A percentile compares a stretch with the other conserved stretches of the same genome.
Evolutionary conservation across 2,888 invertebrate species (phyloP).

Genomic region (Eupithecia centaureata): DNA sequence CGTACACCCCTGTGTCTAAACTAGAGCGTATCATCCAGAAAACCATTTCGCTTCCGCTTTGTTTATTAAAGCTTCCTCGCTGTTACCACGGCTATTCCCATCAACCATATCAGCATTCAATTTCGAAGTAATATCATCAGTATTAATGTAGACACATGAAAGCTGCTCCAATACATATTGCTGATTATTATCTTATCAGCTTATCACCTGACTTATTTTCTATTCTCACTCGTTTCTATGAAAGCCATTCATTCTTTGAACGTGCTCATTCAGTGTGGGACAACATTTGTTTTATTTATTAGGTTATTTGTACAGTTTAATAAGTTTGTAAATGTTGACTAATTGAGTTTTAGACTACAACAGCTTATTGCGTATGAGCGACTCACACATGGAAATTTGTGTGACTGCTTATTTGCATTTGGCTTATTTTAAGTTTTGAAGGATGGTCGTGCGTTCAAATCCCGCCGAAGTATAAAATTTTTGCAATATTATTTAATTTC

Average conservation of each 20-base stretch:
- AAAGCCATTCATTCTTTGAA: constrained; percentile 49
- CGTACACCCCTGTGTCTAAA: background rate
- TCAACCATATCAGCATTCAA: background rate
- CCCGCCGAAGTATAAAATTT: no score
- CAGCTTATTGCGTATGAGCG: constrained; percentile 36
- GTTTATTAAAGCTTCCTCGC: constrained; percentile 38
- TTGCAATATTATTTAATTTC: no score
- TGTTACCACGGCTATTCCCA: background rate
- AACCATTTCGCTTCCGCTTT: constrained; percentile 28
- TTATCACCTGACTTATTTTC: constrained; percentile 30
- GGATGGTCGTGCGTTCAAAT: no score
- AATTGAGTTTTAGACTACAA: constrained; percentile 33
- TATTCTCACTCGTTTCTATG: constrained; percentile 44
- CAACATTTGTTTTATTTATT: constrained; percentile 41
- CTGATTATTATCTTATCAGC: constrained; percentile 51
- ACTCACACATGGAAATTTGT: constrained; percentile 32
- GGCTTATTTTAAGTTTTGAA: constrained; percentile 15
- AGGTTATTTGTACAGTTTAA: constrained; percentile 35
- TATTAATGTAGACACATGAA: background rate
- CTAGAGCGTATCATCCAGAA: constrained; percentile 14
- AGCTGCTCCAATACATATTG: constrained; percentile 15
- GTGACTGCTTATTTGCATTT: constrained; percentile 36
- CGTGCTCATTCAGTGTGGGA: constrained; percentile 43
- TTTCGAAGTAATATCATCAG: background rate
- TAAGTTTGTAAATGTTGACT: constrained; percentile 39